Conservation (phyloP, 1,140 invertebrate species). For the Drosophila varians region DNA sequence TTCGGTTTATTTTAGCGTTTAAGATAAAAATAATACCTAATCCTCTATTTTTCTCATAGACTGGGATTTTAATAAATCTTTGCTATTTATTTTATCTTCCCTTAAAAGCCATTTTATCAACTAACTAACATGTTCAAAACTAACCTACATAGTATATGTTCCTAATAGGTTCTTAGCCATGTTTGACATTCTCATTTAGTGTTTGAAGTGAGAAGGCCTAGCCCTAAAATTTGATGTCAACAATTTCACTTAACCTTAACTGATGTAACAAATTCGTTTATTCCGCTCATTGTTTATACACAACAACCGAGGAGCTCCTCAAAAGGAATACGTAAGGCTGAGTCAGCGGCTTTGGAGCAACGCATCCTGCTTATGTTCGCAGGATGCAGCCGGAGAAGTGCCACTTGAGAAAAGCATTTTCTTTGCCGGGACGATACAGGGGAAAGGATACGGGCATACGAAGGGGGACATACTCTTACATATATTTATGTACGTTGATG, state of each 20-base stretch:
- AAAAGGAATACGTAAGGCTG: conserved; percentile 21
- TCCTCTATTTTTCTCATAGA: no score
- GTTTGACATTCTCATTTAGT: conserved; percentile 15
- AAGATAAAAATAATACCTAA: no score
- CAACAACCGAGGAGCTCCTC: conserved; percentile 19
- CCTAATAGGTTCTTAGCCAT: not conserved
- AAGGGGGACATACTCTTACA: conserved; percentile 2
- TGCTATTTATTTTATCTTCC: not conserved
- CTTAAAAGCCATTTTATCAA: not conserved
- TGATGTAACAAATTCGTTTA: conserved; percentile 54
- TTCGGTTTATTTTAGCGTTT: no score
- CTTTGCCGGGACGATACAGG: conserved; percentile 26
- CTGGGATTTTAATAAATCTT: not conserved
- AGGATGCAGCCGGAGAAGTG: conserved; percentile 44
- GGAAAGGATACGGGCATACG: not conserved
- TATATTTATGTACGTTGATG: not conserved
- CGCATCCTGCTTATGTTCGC: conserved; percentile 50
- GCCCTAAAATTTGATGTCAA: conserved; percentile 44
- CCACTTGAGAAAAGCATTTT: conserved; percentile 51
- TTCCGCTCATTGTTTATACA: conserved; percentile 44
- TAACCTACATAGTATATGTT: not conserved
- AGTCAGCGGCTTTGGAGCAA: conserved; percentile 31
- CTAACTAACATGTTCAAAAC: not conserved
- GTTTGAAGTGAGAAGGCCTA: conserved; percentile 14
- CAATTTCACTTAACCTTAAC: conserved; percentile 35